Evolutionary conservation across 2,888 invertebrate genomes (phyloP), one percentile per base, ranked within the genome.

Genomic region (Apodemia mormo): DNA sequence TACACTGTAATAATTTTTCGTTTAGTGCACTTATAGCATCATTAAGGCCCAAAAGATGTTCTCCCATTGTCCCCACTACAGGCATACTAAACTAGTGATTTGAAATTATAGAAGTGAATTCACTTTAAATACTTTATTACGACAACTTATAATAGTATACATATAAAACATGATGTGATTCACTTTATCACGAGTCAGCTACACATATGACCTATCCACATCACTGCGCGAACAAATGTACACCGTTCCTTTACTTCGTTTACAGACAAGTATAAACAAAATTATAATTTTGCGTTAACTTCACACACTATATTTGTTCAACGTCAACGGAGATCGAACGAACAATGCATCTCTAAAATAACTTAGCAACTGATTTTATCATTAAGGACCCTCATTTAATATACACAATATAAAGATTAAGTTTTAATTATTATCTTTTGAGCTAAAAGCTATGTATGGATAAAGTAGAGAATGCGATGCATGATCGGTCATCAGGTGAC

Each of bases 41-140:
- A 10, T 49, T 49, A 10, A 12, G 6, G 5, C 14, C 12, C 49
- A 49, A 49, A 45, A 49, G 12, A 49, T 49, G 49, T 12, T 49
- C 12, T 14, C 49, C 49, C 49, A 49, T 49, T 40, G 5, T 49
- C 49, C 68, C 67, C 61, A 81, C 83, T 85, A 84, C 80, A 79
- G 83, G 82, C 81, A 83, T 79, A 80, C 77, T 80, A 75, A 75
- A 71, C 79, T 77, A 78, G 77, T 82, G 79, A 85, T 90, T 89
- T 86, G 91, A 93, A 93, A 85, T 88, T 89, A 86, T 84, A 81
- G 82, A 83, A 86, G 85, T 87, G 85, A 90, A 49, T 49, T 89
- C 91, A 90, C 90, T 92, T 92, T 91, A 92, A 92, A 93, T 92
- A 92, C 92, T 93, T 93, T 93, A 93, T 93, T 93, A 91, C 87